Percentiles rank a stretch among this genome's conserved stretches.
These are phyloP conservation scores for Diceros bicornis DNA, from an alignment of 2,797 vertebrate species.

Conservation along the genomic window DNA sequence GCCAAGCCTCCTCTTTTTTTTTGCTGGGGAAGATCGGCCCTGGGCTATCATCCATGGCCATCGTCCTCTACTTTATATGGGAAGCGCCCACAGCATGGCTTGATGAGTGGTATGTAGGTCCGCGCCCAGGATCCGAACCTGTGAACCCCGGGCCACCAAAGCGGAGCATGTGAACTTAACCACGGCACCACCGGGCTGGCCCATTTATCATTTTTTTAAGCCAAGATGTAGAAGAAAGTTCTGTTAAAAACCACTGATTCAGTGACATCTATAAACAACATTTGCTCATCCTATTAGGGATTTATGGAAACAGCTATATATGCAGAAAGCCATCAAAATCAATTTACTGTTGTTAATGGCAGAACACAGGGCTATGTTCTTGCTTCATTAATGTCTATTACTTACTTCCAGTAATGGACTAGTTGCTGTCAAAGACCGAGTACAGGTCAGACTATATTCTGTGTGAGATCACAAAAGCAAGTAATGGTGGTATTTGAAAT, in stretches of 20 bases:
- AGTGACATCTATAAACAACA: conserved; percentile 26
- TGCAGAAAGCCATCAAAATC: conserved; percentile 35
- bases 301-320: background rate
- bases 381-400: background rate
- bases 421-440: conserved; percentile 12
- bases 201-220: background rate
- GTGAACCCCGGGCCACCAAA: too few relatives aligned
- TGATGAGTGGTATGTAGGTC: too few relatives aligned
- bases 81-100: too few relatives aligned
- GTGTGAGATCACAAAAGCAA: conserved; percentile 22
- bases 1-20: too few relatives aligned
- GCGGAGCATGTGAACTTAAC: too few relatives aligned
- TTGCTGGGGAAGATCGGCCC: too few relatives aligned
- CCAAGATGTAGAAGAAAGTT: background rate
- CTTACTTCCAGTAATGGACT: conserved; percentile 52
- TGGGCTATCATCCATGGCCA: too few relatives aligned
- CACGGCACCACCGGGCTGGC: too few relatives aligned
- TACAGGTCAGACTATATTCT: background rate
- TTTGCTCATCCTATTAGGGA: background rate
- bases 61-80: too few relatives aligned
- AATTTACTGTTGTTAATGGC: conserved; percentile 32
- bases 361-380: background rate
- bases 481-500: background rate
- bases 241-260: background rate
- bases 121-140: too few relatives aligned